phyloP scores from a whole-genome alignment of 2,888 invertebrate genomes.

The Nomada fabriciana region DNA sequence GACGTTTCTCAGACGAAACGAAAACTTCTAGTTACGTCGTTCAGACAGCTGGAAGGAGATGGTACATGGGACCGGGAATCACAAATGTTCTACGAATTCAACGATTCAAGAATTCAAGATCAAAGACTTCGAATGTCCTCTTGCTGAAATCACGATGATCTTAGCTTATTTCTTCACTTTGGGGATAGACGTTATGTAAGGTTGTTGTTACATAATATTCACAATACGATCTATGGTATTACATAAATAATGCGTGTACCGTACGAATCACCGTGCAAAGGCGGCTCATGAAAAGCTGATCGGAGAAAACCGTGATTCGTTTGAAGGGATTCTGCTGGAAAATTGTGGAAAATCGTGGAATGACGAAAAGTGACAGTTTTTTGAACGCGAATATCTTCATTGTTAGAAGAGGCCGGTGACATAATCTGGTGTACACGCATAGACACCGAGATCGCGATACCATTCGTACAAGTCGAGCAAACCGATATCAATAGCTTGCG shows the following conservation, averaged over 20 bases:
- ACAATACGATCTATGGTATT: slow-evolving; percentile 44
- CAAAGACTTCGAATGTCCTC: slow-evolving; percentile 37
- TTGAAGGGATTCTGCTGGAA: background rate
- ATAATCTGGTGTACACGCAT: slow-evolving; percentile 62
- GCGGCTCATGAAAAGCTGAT: background rate
- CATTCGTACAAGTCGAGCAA: background rate
- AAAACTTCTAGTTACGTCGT: background rate
- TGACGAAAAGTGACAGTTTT: background rate
- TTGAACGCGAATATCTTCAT: slow-evolving; percentile 34
- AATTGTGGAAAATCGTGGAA: slow-evolving; percentile 15
- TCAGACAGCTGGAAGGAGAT: background rate
- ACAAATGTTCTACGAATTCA: slow-evolving; percentile 30
- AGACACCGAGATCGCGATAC: slow-evolving; percentile 13
- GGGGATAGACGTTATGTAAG: slow-evolving; percentile 54
- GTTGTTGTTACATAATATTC: slow-evolving; percentile 34
- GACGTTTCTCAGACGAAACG: background rate
- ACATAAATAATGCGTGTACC: slow-evolving; percentile 51
- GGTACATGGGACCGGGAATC: background rate
- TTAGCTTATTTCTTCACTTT: slow-evolving; percentile 61
- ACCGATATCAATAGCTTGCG: background rate
- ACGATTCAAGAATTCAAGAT: slow-evolving; percentile 37
- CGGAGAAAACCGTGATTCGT: background rate
- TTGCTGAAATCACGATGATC: slow-evolving; percentile 53
- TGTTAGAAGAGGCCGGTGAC: slow-evolving; percentile 68
- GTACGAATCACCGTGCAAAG: slow-evolving; percentile 17